Base-by-base conservation (phyloP, 1,140 invertebrate species). In the Homalodisca vitripennis region DNA sequence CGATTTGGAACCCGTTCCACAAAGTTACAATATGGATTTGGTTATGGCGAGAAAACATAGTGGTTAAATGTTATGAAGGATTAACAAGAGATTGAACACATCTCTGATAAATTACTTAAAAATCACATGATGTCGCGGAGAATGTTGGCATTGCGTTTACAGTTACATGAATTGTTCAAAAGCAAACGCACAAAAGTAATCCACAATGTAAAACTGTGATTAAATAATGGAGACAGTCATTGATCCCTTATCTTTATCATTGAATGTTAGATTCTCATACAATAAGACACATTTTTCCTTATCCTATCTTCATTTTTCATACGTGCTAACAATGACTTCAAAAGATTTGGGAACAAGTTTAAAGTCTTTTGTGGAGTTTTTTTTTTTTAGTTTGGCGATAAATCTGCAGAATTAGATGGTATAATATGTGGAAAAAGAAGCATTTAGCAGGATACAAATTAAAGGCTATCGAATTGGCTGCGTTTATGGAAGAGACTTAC, bases 251-350 rank as follows among this genome's bases (percentile, higher is more conserved):
- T n/a, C n/a, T n/a, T n/a, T n/a, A n/a, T n/a, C n/a, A n/a, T n/a
- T n/a, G n/a, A n/a, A n/a, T n/a, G n/a, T 74, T 72, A 60, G 67
- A 72, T 73, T 73, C 71, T 68, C 53, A 53, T 24, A 69, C 34
- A 66, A 68, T 68, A 48, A 27, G 20, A 20, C 55, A 26, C 20
- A 63, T 27, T 70, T 70, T 55, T 20, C 64, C 24, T 55, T 67
- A 27, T 47, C 48, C 13, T 51, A 51, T 48, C 31, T 70, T 13
- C 69, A 70, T 67, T 64, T 64, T 53, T 29, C 17, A 22, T 48
- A 30, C 17, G 67, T 70, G 64, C 27, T 48, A 24, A 67, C 66
- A 65, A 67, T 66, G n/a, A 27, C 22, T 46, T 31, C 63, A 22
- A 48, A 55, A 29, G 47, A 70, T 41, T 70, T 66, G 1, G 41